Conservation (phyloP, 1,140 invertebrate species). For the Brachionus sp. region DNA sequence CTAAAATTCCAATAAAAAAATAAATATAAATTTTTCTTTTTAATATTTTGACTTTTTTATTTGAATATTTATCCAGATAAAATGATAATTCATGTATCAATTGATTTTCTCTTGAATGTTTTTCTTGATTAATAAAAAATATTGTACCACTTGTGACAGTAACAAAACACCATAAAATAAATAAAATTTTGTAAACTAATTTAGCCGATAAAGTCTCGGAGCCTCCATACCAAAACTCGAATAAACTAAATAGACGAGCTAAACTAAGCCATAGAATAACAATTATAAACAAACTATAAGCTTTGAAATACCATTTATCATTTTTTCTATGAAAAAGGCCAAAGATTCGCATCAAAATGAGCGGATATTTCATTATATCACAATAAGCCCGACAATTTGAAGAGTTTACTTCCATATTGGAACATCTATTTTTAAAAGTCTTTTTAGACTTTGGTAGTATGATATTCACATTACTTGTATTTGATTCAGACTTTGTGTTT, state of each 20-base stretch:
- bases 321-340: background rate
- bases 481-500: background rate
- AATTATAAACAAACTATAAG: background rate
- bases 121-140: slow-evolving; percentile 25
- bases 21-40: background rate
- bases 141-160: background rate
- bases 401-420: background rate
- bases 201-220: background rate
- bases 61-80: background rate
- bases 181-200: background rate
- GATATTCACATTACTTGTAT: too few species aligned
- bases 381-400: background rate
- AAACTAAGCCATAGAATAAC: slow-evolving; percentile 34
- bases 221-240: background rate
- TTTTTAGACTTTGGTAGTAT: background rate
- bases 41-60: background rate
- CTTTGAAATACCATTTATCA: background rate
- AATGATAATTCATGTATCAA: background rate
- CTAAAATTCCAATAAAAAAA: slow-evolving; percentile 1
- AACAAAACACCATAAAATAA: background rate
- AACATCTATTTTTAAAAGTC: background rate
- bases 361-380: background rate
- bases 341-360: background rate
- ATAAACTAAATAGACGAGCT: background rate
- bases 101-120: background rate